Conservation (phyloP, 2,113 vertebrate species). For the Embiotoca jacksoni region DNA sequence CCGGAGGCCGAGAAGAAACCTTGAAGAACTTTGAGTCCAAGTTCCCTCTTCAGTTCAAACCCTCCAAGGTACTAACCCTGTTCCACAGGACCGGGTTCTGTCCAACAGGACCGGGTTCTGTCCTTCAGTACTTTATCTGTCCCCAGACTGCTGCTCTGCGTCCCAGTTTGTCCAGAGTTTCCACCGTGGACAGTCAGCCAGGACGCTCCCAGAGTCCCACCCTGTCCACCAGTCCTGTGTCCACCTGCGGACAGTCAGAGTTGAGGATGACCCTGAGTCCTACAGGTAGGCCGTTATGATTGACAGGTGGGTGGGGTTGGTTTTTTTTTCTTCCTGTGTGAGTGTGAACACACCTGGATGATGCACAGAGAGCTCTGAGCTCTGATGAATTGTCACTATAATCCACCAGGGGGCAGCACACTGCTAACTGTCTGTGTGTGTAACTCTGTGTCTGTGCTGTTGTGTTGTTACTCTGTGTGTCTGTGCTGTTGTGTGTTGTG, state of each 20-base stretch:
- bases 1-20: slow-evolving; percentile 92
- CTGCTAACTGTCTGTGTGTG: neutral
- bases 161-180: slow-evolving; percentile 86
- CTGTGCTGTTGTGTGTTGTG: too few relatives aligned
- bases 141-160: slow-evolving; percentile 87
- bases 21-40: slow-evolving; percentile 91
- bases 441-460: neutral
- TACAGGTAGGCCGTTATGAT: slow-evolving; percentile 84
- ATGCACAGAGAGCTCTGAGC: neutral
- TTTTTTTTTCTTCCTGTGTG: too few relatives aligned
- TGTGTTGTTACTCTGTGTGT: too few relatives aligned
- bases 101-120: neutral
- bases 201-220: slow-evolving; percentile 83
- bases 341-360: neutral
- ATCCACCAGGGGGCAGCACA: neutral
- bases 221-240: slow-evolving; percentile 86
- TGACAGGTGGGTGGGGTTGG: too few relatives aligned
- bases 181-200: slow-evolving; percentile 90
- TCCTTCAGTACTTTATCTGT: neutral
- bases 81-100: neutral
- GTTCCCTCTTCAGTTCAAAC: slow-evolving; percentile 89
- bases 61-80: slow-evolving; percentile 70
- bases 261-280: slow-evolving; percentile 87
- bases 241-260: slow-evolving; percentile 92
- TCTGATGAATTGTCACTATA: neutral